Base-by-base conservation (phyloP, 2,797 vertebrate genomes). In the Euphonia xanthogaster region DNA sequence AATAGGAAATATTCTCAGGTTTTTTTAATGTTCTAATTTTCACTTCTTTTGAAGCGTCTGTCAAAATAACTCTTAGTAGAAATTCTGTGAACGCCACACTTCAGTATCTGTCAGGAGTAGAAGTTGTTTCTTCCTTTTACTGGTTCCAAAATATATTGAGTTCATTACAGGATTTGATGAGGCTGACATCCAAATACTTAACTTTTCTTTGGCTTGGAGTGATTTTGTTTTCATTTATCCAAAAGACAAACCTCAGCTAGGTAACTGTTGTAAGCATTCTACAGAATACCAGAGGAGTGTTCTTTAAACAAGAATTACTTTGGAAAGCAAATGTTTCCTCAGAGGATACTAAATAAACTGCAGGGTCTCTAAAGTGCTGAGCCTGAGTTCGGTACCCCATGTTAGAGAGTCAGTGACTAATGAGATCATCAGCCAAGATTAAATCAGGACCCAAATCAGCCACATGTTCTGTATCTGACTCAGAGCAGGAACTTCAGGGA, bases 1-100 rank as follows among this genome's bases (percentile, higher is more conserved):
- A 87, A 88, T 67, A 70, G 86, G 77, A 95, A 89, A 92, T 96
- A 88, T 94, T 93, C 83, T 87, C 40, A 60, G 88, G 13, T 17
- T 50, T 84, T 90, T 96, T 93, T 40, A 79, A 62, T 92, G 82
- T 95, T 95, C 94, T 95, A 94, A 96, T 94, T 94, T 97, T 96
- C 91, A 81, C 91, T 94, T 67, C 94, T 91, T 96, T 96, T 94
- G 79, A 86, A 85, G 94, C 31, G 9, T 94, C 85, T 96, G 88
- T 95, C 95, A 96, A 97, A 97, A 96, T 89, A 93, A 54, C 87
- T 93, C 90, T 45, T 90, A 81, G 88, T 95, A 63, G 85, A 93
- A 75, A 86, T 87, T 86, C 70, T 92, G 91, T 76, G 87, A 81
- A 61, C 22, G 2, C 55, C 78, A 39, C 61, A 50, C 93, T 95